Evolutionary conservation across 1,140 invertebrate genomes (phyloP).

Genomic region (Aleiodes sp.): DNA sequence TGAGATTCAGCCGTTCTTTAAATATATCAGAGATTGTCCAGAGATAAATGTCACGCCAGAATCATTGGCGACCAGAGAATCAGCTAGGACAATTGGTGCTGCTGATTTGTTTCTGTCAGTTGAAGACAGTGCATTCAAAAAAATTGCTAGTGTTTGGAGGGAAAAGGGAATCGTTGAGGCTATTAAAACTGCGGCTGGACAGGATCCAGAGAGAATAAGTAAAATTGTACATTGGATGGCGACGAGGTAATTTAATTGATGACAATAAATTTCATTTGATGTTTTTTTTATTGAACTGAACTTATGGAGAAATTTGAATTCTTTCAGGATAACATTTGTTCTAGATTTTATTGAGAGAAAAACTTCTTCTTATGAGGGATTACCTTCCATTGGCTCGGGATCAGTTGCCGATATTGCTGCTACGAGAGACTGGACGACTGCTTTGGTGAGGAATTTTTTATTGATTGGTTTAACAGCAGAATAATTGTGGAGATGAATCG

Average conservation of each 20-base stretch:
- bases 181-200: constrained; percentile 62
- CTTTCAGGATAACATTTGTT: constrained; percentile 47
- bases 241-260: constrained; percentile 46
- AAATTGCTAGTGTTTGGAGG: constrained; percentile 59
- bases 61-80: constrained; percentile 58
- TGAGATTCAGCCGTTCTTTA: constrained; percentile 52
- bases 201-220: constrained; percentile 56
- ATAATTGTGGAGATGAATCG: no score
- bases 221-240: constrained; percentile 53
- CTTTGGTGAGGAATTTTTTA: constrained; percentile 50
- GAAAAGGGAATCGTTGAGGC: constrained; percentile 71
- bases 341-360: constrained; percentile 57
- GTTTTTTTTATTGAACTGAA: constrained; percentile 20
- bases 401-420: constrained; percentile 58
- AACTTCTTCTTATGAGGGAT: constrained; percentile 53
- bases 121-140: constrained; percentile 62
- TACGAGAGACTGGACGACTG: constrained; percentile 54
- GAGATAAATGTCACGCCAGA: constrained; percentile 54
- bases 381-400: constrained; percentile 53
- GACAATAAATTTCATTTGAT: not conserved
- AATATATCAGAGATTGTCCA: constrained; percentile 53
- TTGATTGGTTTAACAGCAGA: constrained; percentile 38
- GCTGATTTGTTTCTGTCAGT: constrained; percentile 62
- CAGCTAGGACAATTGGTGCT: constrained; percentile 51
- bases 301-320: constrained; percentile 25